Evolutionary conservation across 2,888 invertebrate genomes (phyloP), one percentile per base, ranked within the genome.

Genomic region (Uropetala carovei): DNA sequence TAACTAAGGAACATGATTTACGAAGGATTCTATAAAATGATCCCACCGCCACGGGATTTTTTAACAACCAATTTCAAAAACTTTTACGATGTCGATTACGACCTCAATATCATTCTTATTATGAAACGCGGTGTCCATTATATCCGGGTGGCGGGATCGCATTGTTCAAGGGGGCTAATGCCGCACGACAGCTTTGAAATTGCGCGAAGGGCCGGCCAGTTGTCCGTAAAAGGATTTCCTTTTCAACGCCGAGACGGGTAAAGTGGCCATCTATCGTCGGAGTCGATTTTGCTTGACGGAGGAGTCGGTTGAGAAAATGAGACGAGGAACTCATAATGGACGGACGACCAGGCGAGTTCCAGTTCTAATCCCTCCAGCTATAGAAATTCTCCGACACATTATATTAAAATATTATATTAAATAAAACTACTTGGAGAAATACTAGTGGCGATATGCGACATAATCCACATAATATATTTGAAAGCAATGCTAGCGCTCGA

Each of bases 241-340:
- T 68, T 68, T 68, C 68, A 68, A 11, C 68, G 64, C 14, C 64
- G 64, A 64, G 64, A 64, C 59, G 60, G 9, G 11, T 43, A 10
- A 59, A 86, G 86, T 27, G 30, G 60, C 60, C 30, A 86, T 86
- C 60, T 27, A 64, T 86, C 86, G 59, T 86, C 64, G 86, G 59
- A 60, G 86, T 16, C 30, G 59, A 59, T 59, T 86, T 59, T 86
- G 60, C 43, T 83, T 83, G 83, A 83, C 83, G 57, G 86, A 58
- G 9, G 85, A 86, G 59, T 16, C 86, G 30, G 68, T 68, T 68
- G 68, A n/a, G 68, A 68, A 68, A 68, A 68, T 22, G 68, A 18
- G 68, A n/a, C 68, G 18, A 68, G 68, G 68, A 5, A 68, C 18
- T 68, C 68, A 68, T 68, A 68, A 68, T 68, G 68, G 68, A 68